Evolutionary conservation across 2,888 invertebrate species (phyloP).

Genomic region (Melanophora roralis): DNA sequence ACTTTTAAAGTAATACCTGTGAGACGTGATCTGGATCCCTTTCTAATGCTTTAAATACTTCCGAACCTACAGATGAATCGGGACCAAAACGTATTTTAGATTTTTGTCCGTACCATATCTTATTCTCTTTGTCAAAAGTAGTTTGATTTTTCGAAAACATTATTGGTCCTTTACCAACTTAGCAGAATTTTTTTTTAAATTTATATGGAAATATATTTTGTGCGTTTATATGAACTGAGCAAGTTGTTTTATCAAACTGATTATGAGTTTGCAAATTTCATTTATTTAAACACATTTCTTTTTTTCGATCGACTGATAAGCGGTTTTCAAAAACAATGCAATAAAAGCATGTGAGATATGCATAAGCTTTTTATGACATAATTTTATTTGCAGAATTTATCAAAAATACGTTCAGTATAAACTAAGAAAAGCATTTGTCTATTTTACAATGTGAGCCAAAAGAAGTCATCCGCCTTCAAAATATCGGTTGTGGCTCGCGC

Average conservation of each 20-base stretch:
- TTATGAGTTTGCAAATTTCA: not conserved
- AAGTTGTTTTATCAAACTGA: not conserved
- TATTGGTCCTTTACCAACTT: not conserved
- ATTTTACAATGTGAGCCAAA: too few relatives aligned
- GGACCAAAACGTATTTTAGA: not conserved
- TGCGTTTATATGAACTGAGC: not conserved
- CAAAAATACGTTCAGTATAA: too few relatives aligned
- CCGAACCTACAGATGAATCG: conserved; percentile 18
- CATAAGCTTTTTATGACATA: too few relatives aligned
- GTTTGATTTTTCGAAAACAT: conserved; percentile 7
- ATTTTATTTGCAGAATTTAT: too few relatives aligned
- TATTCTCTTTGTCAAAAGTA: conserved; percentile 13
- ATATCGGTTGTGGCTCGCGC: too few relatives aligned
- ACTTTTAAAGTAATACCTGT: conserved; percentile 21
- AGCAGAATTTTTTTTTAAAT: not conserved
- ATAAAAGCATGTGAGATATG: too few relatives aligned
- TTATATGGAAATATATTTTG: too few relatives aligned
- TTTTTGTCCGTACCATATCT: conserved; percentile 33
- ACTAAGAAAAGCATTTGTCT: too few relatives aligned
- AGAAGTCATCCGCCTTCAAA: too few relatives aligned
- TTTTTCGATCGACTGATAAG: not conserved
- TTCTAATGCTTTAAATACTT: not conserved
- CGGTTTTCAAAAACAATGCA: not conserved
- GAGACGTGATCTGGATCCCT: conserved; percentile 27
- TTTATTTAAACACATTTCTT: not conserved